phyloP scores from a whole-genome alignment of 2,797 vertebrate genomes.

The Ctenopoma multispine region DNA sequence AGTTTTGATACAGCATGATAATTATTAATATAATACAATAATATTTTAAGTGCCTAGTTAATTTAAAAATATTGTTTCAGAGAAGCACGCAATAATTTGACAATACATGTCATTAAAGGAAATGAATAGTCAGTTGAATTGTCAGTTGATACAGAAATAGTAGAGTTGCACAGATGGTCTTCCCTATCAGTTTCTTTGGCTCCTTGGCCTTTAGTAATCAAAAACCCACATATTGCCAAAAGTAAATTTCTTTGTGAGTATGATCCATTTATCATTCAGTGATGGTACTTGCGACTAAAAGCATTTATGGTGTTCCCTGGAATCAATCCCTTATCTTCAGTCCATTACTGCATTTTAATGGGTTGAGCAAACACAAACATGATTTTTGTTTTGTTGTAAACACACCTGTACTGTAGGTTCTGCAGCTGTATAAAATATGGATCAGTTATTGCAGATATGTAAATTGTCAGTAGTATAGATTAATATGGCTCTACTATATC shows the following conservation, averaged over 20 bases:
- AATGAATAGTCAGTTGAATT: background rate
- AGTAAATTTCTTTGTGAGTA: background rate
- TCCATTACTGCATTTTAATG: background rate
- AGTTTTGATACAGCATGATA: no score
- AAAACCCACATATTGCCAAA: no score
- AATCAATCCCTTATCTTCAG: background rate
- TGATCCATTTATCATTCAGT: background rate
- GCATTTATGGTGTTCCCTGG: background rate
- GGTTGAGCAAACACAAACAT: background rate
- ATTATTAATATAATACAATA: no score
- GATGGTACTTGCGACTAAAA: background rate
- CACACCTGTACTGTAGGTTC: background rate
- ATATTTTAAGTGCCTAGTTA: background rate
- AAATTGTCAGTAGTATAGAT: background rate
- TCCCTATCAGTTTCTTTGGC: background rate
- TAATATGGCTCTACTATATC: no score
- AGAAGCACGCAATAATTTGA: background rate
- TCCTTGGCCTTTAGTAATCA: no score
- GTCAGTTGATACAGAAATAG: background rate
- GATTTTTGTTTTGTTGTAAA: background rate
- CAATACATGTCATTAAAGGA: background rate
- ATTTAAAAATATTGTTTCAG: conserved; percentile 1
- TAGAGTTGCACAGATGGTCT: background rate
- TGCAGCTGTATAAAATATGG: background rate
- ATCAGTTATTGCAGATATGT: no score